A percentile compares a stretch with the other conserved stretches of the same genome.
phyloP scores from a whole-genome alignment of 2,797 vertebrate species.

The Bucorvus abyssinicus region DNA sequence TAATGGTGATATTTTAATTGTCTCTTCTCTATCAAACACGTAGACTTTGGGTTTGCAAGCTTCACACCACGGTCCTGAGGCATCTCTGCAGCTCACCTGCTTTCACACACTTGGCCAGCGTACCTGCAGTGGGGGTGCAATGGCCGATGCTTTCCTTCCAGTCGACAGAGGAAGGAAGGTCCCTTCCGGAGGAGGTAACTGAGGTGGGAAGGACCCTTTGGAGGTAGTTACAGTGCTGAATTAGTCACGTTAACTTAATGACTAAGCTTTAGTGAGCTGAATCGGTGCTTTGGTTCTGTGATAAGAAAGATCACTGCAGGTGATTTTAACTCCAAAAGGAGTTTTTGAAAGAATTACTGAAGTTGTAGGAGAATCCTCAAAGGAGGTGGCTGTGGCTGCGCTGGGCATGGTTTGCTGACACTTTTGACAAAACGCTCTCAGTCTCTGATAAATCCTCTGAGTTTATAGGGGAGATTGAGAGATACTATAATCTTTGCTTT shows the following conservation, averaged over 20 bases:
- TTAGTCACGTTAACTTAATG: constrained; percentile 26
- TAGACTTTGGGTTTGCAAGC: not conserved
- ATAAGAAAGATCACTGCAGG: constrained; percentile 1
- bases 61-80: not conserved
- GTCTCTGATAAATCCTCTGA: not conserved
- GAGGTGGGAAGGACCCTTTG: not conserved
- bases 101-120: not conserved
- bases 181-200: not conserved
- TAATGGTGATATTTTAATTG: not conserved
- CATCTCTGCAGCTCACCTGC: not conserved
- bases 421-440: not conserved
- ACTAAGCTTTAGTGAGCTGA: constrained; percentile 28
- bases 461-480: not conserved
- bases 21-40: not conserved
- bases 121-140: not conserved
- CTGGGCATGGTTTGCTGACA: not conserved
- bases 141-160: not conserved
- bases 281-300: not conserved
- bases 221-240: not conserved
- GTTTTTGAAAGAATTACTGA: constrained; percentile 16
- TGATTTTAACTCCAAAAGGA: not conserved
- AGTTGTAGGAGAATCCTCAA: not conserved
- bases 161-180: not conserved
- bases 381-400: not conserved
- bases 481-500: not conserved